Conservation (phyloP, 2,113 vertebrate genomes). For the Glaucomys volans region DNA sequence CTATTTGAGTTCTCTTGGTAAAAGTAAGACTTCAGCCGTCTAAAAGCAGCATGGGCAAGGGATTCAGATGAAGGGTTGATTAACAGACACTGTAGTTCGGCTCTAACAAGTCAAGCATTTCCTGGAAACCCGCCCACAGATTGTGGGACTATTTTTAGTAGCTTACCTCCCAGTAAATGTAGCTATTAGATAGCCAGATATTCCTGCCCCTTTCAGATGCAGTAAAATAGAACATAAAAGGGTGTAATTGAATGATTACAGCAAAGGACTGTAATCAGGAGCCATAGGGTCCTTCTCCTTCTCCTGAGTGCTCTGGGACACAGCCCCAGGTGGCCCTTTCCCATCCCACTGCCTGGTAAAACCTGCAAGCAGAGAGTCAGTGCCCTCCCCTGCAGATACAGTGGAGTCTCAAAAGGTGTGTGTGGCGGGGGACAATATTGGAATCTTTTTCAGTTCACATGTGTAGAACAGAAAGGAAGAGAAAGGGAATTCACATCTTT, state of each 20-base stretch:
- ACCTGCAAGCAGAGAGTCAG: not conserved
- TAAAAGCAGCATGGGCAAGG: not conserved
- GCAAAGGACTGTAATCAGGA: slow-evolving; percentile 63
- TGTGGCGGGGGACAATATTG: too few species aligned
- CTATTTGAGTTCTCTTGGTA: not conserved
- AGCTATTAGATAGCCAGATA: slow-evolving; percentile 81
- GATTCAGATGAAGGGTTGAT: slow-evolving; percentile 26
- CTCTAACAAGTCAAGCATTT: slow-evolving; percentile 63
- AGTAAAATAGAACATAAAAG: slow-evolving; percentile 79
- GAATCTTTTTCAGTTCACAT: not conserved
- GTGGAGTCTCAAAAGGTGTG: not conserved
- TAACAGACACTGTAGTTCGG: not conserved
- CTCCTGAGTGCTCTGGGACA: not conserved
- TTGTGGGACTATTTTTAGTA: slow-evolving; percentile 74
- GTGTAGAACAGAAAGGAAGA: not conserved
- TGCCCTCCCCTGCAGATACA: not conserved
- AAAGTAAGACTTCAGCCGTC: slow-evolving; percentile 22
- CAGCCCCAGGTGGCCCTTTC: not conserved
- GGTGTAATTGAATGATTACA: slow-evolving; percentile 81
- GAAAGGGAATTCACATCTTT: not conserved
- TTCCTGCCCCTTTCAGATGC: slow-evolving; percentile 68
- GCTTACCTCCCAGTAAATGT: slow-evolving; percentile 56
- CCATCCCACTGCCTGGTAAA: rapidly evolving
- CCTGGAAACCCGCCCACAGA: slow-evolving; percentile 69
- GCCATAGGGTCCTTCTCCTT: slow-evolving; percentile 2